Evolutionary conservation across 2,888 invertebrate genomes (phyloP), one percentile per base, ranked within the genome.

Genomic region (Apamea anceps): DNA sequence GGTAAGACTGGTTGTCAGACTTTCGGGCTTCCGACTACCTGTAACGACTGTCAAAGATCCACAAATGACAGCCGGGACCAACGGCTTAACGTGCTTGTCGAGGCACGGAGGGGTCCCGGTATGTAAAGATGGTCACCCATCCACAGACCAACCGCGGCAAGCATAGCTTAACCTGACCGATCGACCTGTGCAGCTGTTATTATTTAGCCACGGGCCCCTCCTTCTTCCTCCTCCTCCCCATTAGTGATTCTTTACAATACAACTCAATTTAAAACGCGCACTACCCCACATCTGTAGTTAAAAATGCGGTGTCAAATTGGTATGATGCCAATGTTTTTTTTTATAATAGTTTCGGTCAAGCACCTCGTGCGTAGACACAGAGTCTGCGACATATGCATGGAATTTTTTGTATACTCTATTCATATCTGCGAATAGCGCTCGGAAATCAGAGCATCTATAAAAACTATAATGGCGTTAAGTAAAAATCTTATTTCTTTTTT

Each of bases 291-390:
- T 80, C 79, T 85, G 84, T 85, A 85, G 75, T 76, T 88, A 87
- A 81, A 87, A 86, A 81, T 82, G 83, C 32, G 62, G 70, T 81
- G 79, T 86, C 76, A 82, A 82, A 81, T 90, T 91, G 92, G 91
- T 89, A 54, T 60, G 8, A 37, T 87, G 92, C 92, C 92, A 92
- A 90, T 76, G n/a, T 87, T 87, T 88, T 75, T 79, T 65, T 88
- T 90, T 75, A 78, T 87, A 82, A 87, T 85, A 79, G 85, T 87
- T 90, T 87, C 85, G 91, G 91, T 91, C 91, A 92, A 91, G 85
- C 84, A 91, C 92, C 91, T 89, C 88, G 72, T 75, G 65, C 74
- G 76, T 77, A 90, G 91, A 90, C 91, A 85, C 32, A 72, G 75
- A 87, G 91, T 89, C 91, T 89, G 76, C 87, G 67, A 81, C 80